Evolutionary conservation across 2,888 invertebrate species (phyloP), one percentile per base, ranked within the genome.

Genomic region (Noctua fimbriata): DNA sequence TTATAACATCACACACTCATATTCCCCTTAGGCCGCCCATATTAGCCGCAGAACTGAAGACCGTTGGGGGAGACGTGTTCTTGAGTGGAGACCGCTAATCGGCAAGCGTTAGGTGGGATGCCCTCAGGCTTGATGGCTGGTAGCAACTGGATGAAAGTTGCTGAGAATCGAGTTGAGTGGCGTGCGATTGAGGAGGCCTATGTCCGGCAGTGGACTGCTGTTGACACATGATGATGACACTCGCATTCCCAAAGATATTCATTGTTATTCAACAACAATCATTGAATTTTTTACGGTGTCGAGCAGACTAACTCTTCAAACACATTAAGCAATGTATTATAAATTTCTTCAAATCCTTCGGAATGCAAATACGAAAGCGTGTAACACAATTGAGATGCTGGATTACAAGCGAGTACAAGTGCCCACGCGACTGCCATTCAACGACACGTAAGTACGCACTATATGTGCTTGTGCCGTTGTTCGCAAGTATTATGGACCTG

Each of bases 401-500:
- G 9, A 6, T 32, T 0, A 28, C 28, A 16, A 28, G 75, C 1
- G 3, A 32, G 7, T 18, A 24, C 9, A 36, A 69, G 14, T 1
- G 1, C 60, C 12, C 24, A 49, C 18, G 21, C 12, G 4, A 24
- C 7, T 47, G 60, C 0, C 24, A 24, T 36, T 36, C 2, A 44
- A 49, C 18, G 24, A 58, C 58, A 18, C 6, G 1, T 41, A 18
- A 1, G 1, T 5, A 18, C 1, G 5, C 28, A 9, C 28, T 14
- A 18, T 44, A 1, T n/a, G 21, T 58, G 28, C 3, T 4, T 24
- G 16, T 4, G 0, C 21, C 0, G 28, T 32, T 60, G 32, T 21
- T 2, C 7, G 0, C 4, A 12, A 2, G 5, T 63, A 6, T 3
- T 10, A 28, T 12, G 6, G 0, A 55, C 16, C 0, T 74, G 10